Base-by-base conservation (phyloP, 1,140 invertebrate genomes). In the Diplogasteroides magnus region DNA sequence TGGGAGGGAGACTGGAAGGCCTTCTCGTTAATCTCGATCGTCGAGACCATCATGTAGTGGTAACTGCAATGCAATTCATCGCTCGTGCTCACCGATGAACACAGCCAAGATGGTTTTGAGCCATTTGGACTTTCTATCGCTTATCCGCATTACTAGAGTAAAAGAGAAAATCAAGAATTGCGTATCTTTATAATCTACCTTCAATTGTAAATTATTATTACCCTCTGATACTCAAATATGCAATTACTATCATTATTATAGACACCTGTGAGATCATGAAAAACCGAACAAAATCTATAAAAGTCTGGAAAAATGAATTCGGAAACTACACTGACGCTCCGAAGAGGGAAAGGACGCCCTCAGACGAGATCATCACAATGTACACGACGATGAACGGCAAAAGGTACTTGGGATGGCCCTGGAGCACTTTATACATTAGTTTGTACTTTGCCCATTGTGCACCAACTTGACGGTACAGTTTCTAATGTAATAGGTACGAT, bases 311-410 rank as follows among this genome's bases (percentile, higher is more conserved):
- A 48, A 48, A 48, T 6, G 37, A 11, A 48, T 11, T 48, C 37
- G 37, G 19, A 19, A 48, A 48, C 37, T 26, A 27, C n/a, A 60
- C 25, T 71, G 2, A 31, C 2, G 1, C 23, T 72, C 19, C 57
- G 31, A 29, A 59, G 1, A 57, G 29, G 1, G 2, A 75, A 58
- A 26, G 65, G 6, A 48, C 37, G 6, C 37, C 37, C 37, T 81
- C 79, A 14, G 67, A 25, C 11, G 68, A 62, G 31, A 78, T 69
- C 23, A 83, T 27, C 26, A 77, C 65, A 11, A 61, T 55, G 68
- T 83, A 82, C 55, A 77, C 74, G 55, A 75, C 64, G 32, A 82
- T 82, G 61, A 83, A 83, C 1, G 80, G 80, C 13, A 82, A 55
- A 57, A 82, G 57, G 64, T 74, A 76, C n/a, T 68, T 60, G 0